phyloP scores from a whole-genome alignment of 1,140 invertebrate species.

The Acromyrmex charruanus region DNA sequence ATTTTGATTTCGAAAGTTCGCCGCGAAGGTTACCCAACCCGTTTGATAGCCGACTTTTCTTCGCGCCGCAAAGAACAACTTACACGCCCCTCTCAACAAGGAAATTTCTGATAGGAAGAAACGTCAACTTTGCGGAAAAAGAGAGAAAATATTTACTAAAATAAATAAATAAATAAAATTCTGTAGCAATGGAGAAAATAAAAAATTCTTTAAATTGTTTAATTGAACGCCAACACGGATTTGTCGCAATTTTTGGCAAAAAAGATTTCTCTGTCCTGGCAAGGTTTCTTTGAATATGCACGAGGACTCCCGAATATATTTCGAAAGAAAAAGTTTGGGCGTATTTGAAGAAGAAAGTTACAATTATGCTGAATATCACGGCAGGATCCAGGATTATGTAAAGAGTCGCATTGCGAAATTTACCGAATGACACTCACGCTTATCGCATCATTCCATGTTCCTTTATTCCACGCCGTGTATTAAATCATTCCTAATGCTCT shows the following conservation, averaged over 20 bases:
- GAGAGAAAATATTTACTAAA: background rate
- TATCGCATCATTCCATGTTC: slow-evolving; percentile 13
- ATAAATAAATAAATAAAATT: no score
- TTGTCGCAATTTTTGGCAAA: background rate
- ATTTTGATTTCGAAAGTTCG: slow-evolving; percentile 58
- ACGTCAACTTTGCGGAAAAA: no score
- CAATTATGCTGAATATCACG: slow-evolving; percentile 32
- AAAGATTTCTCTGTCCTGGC: background rate
- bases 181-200: background rate
- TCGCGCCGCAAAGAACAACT: background rate
- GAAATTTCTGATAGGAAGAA: background rate
- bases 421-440: slow-evolving; percentile 12
- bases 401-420: slow-evolving; percentile 28
- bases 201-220: background rate
- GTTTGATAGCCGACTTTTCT: slow-evolving; percentile 42
- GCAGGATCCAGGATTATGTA: slow-evolving; percentile 24
- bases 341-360: slow-evolving; percentile 42
- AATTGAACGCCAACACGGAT: background rate
- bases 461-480: background rate
- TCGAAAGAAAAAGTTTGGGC: background rate
- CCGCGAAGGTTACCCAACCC: slow-evolving; percentile 46
- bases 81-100: background rate
- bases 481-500: background rate
- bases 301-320: background rate
- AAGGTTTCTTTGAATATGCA: background rate